phyloP scores from a whole-genome alignment of 2,113 vertebrate species.

The Carassius auratus region DNA sequence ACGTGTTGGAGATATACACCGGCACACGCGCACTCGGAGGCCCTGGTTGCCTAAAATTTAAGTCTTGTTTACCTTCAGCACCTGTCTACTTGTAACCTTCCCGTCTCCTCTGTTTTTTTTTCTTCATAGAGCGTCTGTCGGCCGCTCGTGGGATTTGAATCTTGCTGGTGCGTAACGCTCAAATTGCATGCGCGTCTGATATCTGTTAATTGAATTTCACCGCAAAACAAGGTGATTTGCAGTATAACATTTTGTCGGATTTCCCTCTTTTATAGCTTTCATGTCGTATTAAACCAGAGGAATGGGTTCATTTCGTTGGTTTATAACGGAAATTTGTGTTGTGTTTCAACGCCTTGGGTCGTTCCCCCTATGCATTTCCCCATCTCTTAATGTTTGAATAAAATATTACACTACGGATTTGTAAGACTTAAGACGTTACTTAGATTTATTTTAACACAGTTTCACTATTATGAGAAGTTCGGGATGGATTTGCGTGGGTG shows the following conservation, averaged over 20 bases:
- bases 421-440: neutral
- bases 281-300: too few species aligned
- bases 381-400: neutral
- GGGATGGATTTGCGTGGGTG: neutral
- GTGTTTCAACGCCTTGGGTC: neutral
- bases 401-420: neutral
- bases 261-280: neutral
- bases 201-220: neutral
- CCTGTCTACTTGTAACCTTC: conserved; percentile 52
- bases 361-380: neutral
- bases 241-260: neutral
- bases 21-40: conserved; percentile 39
- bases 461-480: neutral
- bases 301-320: neutral
- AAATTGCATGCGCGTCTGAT: neutral
- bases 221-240: neutral
- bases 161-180: neutral
- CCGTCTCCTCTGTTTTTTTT: conserved; percentile 30
- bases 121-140: neutral
- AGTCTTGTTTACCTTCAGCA: conserved; percentile 60
- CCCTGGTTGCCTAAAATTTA: conserved; percentile 44
- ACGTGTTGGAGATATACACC: conserved; percentile 32
- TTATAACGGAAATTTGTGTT: neutral
- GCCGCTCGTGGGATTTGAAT: neutral
- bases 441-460: neutral